Evolutionary conservation across 2,797 vertebrate genomes (phyloP).

Genomic region (Melanotaenia pygmaea): DNA sequence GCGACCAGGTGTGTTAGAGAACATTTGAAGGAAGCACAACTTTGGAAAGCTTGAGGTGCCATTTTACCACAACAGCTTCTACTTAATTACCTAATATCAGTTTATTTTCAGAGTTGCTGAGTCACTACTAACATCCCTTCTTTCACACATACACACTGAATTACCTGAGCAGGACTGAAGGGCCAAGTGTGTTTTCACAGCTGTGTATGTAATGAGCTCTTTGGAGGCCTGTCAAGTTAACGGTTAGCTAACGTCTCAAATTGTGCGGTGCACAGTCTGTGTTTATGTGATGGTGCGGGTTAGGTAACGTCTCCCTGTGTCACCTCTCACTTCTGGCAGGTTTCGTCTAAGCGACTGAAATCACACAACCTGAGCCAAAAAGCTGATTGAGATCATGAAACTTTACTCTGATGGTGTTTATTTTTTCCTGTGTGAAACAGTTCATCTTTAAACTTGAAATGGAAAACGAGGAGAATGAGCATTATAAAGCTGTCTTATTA

Average conservation of each 20-base stretch:
- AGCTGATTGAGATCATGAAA: slow-evolving; percentile 1
- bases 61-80: not conserved
- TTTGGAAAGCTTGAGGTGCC: not conserved
- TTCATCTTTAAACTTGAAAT: not conserved
- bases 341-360: slow-evolving; percentile 35
- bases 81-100: not conserved
- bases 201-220: slow-evolving; percentile 68
- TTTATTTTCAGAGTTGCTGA: slow-evolving; percentile 50
- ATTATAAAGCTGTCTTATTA: not conserved
- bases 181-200: slow-evolving; percentile 69
- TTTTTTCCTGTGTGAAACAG: not conserved
- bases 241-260: slow-evolving; percentile 68
- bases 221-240: slow-evolving; percentile 59
- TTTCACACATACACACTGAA: slow-evolving; percentile 14
- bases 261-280: slow-evolving; percentile 7
- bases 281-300: slow-evolving; percentile 18
- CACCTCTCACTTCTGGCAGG: slow-evolving; percentile 31
- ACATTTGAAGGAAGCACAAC: not conserved
- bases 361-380: slow-evolving; percentile 19
- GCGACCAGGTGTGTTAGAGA: not conserved
- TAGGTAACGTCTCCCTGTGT: slow-evolving; percentile 67
- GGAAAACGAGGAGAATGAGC: not conserved
- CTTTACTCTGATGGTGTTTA: not conserved
- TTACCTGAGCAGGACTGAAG: slow-evolving; percentile 53
- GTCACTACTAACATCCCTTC: slow-evolving; percentile 19